phyloP scores from a whole-genome alignment of 2,888 invertebrate genomes.

The Pachycephus smyrnensis region DNA sequence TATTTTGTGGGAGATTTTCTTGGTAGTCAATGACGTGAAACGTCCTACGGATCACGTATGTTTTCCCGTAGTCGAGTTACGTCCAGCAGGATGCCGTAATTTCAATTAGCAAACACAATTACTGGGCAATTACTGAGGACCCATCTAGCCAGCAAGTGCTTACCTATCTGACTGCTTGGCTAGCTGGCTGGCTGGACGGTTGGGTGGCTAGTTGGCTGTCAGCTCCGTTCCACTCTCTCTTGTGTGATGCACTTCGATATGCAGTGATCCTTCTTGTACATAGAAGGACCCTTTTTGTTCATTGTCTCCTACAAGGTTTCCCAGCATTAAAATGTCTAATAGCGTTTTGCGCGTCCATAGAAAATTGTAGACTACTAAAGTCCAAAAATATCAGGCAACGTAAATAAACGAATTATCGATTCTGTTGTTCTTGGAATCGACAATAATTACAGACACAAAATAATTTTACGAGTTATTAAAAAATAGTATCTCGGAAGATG shows the following conservation, averaged over 20 bases:
- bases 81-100: constrained; percentile 43
- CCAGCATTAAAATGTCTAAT: not conserved
- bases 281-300: not conserved
- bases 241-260: not conserved
- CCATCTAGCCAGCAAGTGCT: constrained; percentile 22
- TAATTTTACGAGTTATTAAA: not conserved
- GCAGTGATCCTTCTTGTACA: not conserved
- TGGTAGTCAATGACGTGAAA: not conserved
- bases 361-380: not conserved
- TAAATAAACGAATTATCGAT: not conserved
- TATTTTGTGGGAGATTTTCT: not conserved
- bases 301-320: not conserved
- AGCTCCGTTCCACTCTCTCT: not conserved
- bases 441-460: not conserved
- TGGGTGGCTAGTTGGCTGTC: not conserved
- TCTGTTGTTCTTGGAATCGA: not conserved
- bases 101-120: constrained; percentile 61
- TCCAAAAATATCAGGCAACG: not conserved
- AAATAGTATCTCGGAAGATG: not conserved
- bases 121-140: constrained; percentile 50
- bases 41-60: constrained; percentile 4
- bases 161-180: not conserved
- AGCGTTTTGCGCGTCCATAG: not conserved
- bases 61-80: constrained; percentile 15
- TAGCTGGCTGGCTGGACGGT: not conserved